Conservation (phyloP, 2,888 invertebrate genomes). For the Chymomyza caudatula region DNA sequence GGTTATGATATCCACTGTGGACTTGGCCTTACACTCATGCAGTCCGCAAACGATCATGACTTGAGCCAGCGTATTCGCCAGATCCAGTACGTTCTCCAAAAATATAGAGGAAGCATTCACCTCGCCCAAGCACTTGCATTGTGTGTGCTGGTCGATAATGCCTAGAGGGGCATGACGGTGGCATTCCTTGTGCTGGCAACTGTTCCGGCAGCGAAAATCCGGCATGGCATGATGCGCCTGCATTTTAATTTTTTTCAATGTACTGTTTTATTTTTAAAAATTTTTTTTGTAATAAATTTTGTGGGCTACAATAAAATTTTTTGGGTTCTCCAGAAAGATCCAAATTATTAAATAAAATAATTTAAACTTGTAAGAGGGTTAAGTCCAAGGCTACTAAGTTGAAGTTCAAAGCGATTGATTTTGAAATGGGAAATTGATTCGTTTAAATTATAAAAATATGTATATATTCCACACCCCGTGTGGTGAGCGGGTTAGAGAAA, state of each 20-base stretch:
- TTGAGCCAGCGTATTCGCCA: constrained; percentile 71
- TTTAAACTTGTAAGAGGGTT: background rate
- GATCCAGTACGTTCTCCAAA: constrained; percentile 72
- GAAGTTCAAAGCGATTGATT: no score
- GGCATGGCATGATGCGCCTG: constrained; percentile 72
- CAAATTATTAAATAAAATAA: constrained; percentile 27
- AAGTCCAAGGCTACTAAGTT: background rate
- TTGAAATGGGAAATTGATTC: no score
- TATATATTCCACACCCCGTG: no score
- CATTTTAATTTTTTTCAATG: constrained; percentile 37
- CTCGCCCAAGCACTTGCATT: constrained; percentile 62
- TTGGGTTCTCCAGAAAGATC: constrained; percentile 30
- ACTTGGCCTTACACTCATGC: constrained; percentile 76
- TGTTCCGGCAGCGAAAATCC: constrained; percentile 66
- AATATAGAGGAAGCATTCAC: constrained; percentile 73
- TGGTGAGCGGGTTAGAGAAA: no score
- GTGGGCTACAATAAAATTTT: background rate
- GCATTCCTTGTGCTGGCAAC: constrained; percentile 72
- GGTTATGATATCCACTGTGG: constrained; percentile 71
- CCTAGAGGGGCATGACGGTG: constrained; percentile 71
- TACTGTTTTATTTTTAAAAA: background rate
- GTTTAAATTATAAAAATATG: no score
- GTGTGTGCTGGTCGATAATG: constrained; percentile 64
- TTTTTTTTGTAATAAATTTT: background rate
- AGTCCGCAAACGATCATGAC: constrained; percentile 75